Percentiles rank a stretch among this genome's conserved stretches.
These are phyloP conservation scores for Zootoca vivipara DNA, from an alignment of 2,113 vertebrate species.

Conservation along the genomic window DNA sequence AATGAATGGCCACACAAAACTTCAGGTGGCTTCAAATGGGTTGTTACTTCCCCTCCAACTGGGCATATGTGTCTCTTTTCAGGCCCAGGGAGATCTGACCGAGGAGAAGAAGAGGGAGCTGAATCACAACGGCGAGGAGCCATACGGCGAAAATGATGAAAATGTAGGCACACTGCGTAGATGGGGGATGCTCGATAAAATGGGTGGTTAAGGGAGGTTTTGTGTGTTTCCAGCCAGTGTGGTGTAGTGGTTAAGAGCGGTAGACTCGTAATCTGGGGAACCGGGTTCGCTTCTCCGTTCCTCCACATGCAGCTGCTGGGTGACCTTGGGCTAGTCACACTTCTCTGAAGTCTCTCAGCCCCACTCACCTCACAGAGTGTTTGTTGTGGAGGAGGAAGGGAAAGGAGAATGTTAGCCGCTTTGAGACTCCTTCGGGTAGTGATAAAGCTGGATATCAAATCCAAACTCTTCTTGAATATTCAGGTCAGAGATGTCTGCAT, in stretches of 20 bases:
- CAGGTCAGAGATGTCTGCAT: background rate
- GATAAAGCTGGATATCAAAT: no score
- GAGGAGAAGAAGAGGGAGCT: constrained; percentile 83
- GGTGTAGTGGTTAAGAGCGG: no score
- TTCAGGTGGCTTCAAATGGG: background rate
- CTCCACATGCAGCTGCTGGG: no score
- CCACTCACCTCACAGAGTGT: no score
- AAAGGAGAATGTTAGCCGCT: no score
- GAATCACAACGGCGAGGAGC: constrained; percentile 84
- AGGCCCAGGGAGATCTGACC: constrained; percentile 91
- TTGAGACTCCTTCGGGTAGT: no score
- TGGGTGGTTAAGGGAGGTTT: background rate
- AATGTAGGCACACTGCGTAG: constrained; percentile 75
- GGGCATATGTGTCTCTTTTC: constrained; percentile 41
- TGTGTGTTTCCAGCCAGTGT: no score
- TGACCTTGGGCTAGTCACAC: no score
- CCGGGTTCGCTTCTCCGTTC: no score
- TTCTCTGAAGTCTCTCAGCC: no score
- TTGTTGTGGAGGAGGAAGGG: no score
- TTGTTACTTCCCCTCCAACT: background rate
- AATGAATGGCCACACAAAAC: background rate
- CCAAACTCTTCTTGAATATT: background rate
- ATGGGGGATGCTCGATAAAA: background rate
- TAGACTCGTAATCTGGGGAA: no score
- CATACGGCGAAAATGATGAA: constrained; percentile 89